phyloP scores from a whole-genome alignment of 2,113 vertebrate genomes.

The Boulengeromyrus knoepffleri region DNA sequence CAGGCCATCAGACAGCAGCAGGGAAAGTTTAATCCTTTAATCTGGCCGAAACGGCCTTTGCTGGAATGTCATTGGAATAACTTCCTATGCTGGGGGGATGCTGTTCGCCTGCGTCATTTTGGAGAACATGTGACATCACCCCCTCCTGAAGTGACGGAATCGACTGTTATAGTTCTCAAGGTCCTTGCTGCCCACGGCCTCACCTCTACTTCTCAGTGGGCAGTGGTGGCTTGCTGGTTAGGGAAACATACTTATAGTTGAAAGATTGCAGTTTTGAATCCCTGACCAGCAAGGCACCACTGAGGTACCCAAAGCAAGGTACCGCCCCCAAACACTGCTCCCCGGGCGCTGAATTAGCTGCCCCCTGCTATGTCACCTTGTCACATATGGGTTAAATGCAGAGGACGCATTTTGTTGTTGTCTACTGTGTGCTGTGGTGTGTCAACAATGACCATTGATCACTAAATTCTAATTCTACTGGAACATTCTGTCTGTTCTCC shows the following conservation, averaged over 20 bases:
- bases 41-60: slow-evolving; percentile 28
- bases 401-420: no score
- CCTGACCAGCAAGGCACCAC: no score
- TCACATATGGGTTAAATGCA: no score
- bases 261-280: no score
- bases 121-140: background rate
- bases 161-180: background rate
- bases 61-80: background rate
- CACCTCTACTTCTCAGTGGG: background rate
- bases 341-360: no score
- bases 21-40: slow-evolving; percentile 39
- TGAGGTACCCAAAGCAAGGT: no score
- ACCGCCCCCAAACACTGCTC: no score
- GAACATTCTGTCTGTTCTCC: background rate
- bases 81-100: background rate
- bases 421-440: no score
- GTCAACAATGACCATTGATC: no score
- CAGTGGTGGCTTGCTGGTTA: no score
- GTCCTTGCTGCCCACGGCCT: background rate
- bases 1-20: background rate
- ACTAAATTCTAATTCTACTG: background rate
- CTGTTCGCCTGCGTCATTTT: background rate
- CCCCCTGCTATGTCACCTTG: no score
- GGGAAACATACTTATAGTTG: no score
- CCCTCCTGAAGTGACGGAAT: background rate